Percentiles rank a stretch among this genome's conserved stretches.
Evolutionary conservation across 2,113 vertebrate species (phyloP).

Genomic region (Barbus barbus): DNA sequence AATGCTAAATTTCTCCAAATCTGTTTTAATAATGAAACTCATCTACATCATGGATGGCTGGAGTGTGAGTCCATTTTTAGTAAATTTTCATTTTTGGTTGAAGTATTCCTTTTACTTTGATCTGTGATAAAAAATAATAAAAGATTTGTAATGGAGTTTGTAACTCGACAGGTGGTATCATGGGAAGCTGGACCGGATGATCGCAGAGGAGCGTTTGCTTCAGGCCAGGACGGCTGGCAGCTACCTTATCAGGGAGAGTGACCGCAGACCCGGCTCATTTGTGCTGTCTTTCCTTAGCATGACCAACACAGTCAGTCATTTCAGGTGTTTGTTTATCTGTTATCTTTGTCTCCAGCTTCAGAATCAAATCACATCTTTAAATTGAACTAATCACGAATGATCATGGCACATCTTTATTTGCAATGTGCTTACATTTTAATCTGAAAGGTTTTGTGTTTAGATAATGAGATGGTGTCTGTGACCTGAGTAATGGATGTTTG

Average conservation of each 20-base stretch:
- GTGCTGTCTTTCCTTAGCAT: slow-evolving; percentile 98
- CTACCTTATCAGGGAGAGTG: slow-evolving; percentile 99
- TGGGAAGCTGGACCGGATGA: slow-evolving; percentile 97
- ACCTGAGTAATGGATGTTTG: slow-evolving; percentile 17
- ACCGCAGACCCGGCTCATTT: slow-evolving; percentile 97
- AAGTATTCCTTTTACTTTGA: neutral
- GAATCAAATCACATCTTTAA: neutral
- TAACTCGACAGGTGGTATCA: slow-evolving; percentile 91
- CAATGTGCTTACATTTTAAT: neutral
- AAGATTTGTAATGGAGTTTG: neutral
- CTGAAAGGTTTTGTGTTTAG: neutral
- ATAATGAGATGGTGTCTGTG: neutral
- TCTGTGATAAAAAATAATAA: neutral
- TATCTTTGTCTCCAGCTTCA: neutral
- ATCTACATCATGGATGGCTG: neutral
- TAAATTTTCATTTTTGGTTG: neutral
- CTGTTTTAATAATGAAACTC: neutral
- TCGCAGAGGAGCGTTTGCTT: slow-evolving; percentile 94
- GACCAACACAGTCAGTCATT: slow-evolving; percentile 95
- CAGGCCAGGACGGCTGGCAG: slow-evolving; percentile 92
- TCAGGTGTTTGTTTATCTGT: slow-evolving; percentile 79
- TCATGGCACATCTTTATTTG: neutral
- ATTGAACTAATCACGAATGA: neutral
- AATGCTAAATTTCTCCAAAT: neutral
- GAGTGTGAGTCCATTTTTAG: neutral